A percentile compares a stretch with the other conserved stretches of the same genome.
Evolutionary conservation across 1,140 invertebrate genomes (phyloP).

Genomic region (Lordiphosa mommai): DNA sequence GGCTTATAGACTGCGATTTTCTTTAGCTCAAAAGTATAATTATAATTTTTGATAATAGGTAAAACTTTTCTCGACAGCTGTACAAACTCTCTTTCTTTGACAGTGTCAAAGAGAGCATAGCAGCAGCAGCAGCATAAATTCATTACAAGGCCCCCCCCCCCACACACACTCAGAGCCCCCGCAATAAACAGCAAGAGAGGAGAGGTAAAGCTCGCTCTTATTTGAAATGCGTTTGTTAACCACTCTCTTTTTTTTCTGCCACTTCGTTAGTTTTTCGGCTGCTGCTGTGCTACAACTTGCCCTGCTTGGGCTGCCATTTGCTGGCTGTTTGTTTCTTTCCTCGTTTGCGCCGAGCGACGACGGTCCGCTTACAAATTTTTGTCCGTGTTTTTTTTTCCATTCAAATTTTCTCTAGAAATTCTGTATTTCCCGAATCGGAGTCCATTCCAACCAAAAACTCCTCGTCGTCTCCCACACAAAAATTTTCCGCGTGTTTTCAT

Average conservation of each 20-base stretch:
- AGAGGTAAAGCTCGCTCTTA: no score
- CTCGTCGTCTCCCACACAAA: no score
- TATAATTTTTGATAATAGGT: no score
- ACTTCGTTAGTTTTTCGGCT: slow-evolving; percentile 7
- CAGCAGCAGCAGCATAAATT: no score
- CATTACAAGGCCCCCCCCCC: no score
- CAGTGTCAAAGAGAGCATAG: no score
- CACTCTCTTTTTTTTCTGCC: slow-evolving; percentile 5
- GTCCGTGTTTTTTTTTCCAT: slow-evolving; percentile 70
- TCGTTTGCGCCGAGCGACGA: slow-evolving; percentile 70
- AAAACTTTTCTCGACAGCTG: no score
- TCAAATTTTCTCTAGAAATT: slow-evolving; percentile 41
- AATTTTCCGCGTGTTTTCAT: slow-evolving; percentile 27
- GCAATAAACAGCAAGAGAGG: no score
- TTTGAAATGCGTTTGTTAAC: neutral
- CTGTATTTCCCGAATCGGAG: slow-evolving; percentile 10
- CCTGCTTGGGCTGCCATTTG: slow-evolving; percentile 33
- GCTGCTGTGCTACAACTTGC: slow-evolving; percentile 12
- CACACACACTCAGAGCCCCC: no score
- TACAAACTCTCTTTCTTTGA: no score
- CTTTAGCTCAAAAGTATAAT: no score
- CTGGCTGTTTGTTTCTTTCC: slow-evolving; percentile 68
- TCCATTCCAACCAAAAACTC: slow-evolving; percentile 7
- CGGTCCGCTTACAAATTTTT: slow-evolving; percentile 56
- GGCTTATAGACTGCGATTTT: no score